Base-by-base conservation (phyloP, 2,113 vertebrate genomes). In the Drymodes brunneopygia region DNA sequence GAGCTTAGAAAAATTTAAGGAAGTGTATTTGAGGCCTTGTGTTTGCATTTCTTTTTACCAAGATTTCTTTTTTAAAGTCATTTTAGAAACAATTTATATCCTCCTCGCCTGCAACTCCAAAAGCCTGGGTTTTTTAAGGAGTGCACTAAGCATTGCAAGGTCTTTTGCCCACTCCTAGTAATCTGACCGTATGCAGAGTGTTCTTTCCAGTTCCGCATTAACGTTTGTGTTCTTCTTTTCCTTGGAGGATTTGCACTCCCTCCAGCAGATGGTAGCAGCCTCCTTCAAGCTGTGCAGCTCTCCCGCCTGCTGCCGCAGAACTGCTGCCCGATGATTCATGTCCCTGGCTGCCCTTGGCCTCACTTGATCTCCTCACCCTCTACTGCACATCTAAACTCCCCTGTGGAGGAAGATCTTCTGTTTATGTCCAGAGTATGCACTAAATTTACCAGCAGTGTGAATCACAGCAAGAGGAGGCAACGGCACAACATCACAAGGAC, bases 231-330 rank as follows among this genome's bases (percentile, higher is more conserved):
- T 90, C 22, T 48, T 45, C 7, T 27, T 56, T 28, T 27, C 38
- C 44, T 18, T 9, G n/a, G 35, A 12, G 16, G 42, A 42, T 94
- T 86, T 80, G 66, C 61, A 1, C 17, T 51, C 33, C 33, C 47
- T 86, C 94, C 97, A 88, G 95, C 70, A 97, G 97, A 78, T 94
- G 97, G 96, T 78, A 96, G 91, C 78, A 96, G 36, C 40, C 36
- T 86, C 82, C 94, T 91, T 90, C 25, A 12, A 57, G 60, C 70
- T 31, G 35, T 3, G 51, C 85, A 4, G 35, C 60, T 47, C 38
- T 54, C 35, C 67, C 4, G 60, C 24, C 35, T 38, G 31, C 79
- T 73, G 91, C 51, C 17, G 67, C 64, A n/a, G 24, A 45, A 15
- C 16, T 21, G 20, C 70, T 53, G 56, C 40, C 9, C 6, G 2